phyloP scores from a whole-genome alignment of 2,113 vertebrate genomes.

The Epinephelus fuscoguttatus region DNA sequence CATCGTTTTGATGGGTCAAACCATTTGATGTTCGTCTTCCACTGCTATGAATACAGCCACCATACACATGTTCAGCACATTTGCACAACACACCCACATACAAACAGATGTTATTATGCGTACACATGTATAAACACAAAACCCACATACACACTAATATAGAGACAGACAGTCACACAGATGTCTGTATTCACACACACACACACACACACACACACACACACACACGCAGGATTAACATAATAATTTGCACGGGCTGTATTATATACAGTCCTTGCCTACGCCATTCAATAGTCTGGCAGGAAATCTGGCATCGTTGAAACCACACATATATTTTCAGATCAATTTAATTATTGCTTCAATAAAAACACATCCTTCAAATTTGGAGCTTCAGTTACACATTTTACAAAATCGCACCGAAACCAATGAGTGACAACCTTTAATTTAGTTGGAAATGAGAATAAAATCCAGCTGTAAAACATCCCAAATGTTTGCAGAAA shows the following conservation, averaged over 20 bases:
- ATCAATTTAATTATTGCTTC: conserved; percentile 38
- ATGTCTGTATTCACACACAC: conserved; percentile 30
- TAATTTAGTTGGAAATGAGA: conserved; percentile 61
- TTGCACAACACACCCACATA: neutral
- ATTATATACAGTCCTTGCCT: conserved; percentile 25
- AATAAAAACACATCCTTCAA: conserved; percentile 37
- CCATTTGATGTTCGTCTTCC: neutral
- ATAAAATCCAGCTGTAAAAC: conserved; percentile 70
- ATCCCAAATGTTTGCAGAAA: conserved; percentile 75
- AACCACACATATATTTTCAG: conserved; percentile 33
- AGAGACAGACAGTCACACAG: conserved; percentile 11
- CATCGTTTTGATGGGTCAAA: neutral
- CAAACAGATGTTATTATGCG: conserved; percentile 35
- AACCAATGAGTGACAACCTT: conserved; percentile 33
- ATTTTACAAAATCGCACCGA: conserved; percentile 37
- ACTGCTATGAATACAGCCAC: conserved; percentile 4
- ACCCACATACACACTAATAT: conserved; percentile 17
- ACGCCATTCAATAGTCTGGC: conserved; percentile 9
- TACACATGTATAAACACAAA: conserved; percentile 31
- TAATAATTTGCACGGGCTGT: conserved; percentile 27
- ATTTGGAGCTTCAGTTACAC: conserved; percentile 39
- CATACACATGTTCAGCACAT: conserved; percentile 29
- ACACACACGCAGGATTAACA: neutral
- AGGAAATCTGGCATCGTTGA: neutral
- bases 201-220: neutral